Percentiles rank a stretch among this genome's conserved stretches.
Evolutionary conservation across 2,888 invertebrate genomes (phyloP).

Genomic region (Melinopterus prodromus): DNA sequence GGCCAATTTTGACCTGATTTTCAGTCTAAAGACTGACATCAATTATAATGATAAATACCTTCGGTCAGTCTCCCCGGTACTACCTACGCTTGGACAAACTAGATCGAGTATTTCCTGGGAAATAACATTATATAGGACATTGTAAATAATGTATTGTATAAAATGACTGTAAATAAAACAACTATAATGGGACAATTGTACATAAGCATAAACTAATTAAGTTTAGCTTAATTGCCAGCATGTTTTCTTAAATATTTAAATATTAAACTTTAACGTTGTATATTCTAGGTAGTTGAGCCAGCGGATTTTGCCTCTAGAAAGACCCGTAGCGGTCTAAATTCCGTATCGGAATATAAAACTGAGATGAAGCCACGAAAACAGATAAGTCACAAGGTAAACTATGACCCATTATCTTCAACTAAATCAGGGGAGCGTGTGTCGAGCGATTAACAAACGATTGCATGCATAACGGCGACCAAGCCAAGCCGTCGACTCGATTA

Average conservation of each 20-base stretch:
- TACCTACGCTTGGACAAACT: no score
- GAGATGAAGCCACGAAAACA: neutral
- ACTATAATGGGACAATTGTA: neutral
- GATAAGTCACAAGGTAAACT: neutral
- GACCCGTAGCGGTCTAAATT: constrained; percentile 34
- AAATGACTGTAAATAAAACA: no score
- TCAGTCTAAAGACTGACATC: no score
- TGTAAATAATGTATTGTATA: no score
- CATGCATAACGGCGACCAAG: neutral
- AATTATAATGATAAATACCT: no score
- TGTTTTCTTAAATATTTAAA: constrained; percentile 23
- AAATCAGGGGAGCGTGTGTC: neutral
- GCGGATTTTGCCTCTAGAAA: constrained; percentile 33
- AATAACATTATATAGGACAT: no score
- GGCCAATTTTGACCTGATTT: no score
- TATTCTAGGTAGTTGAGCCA: constrained; percentile 33
- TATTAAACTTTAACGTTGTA: constrained; percentile 7
- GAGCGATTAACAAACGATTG: neutral
- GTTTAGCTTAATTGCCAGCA: neutral
- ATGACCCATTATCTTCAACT: constrained; percentile 4
- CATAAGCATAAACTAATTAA: neutral
- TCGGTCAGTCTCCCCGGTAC: no score
- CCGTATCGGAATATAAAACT: neutral
- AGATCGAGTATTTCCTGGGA: no score
- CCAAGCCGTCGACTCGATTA: neutral